Conservation (phyloP, 2,113 vertebrate species). For the Oxyura jamaicensis region DNA sequence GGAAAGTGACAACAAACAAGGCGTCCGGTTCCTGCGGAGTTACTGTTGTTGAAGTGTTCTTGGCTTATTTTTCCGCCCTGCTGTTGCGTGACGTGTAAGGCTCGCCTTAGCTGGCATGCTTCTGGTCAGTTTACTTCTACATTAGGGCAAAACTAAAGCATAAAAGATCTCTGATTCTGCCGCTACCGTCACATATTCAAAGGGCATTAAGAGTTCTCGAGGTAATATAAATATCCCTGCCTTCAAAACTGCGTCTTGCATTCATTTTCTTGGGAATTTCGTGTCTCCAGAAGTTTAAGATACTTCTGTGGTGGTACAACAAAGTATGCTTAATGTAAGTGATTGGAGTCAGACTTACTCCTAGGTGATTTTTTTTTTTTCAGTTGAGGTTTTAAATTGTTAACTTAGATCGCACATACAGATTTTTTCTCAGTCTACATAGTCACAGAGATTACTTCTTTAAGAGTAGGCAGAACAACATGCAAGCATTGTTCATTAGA, state of each 20-base stretch:
- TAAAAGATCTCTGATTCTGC: not conserved
- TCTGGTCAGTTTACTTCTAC: not conserved
- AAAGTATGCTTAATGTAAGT: not conserved
- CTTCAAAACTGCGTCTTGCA: fast-evolving
- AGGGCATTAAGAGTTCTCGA: not conserved
- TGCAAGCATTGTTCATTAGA: not conserved
- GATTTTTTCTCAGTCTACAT: too few relatives aligned
- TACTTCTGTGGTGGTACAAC: not conserved
- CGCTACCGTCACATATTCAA: fast-evolving
- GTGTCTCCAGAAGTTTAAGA: not conserved
- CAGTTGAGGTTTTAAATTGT: not conserved
- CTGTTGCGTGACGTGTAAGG: not conserved
- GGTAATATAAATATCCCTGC: fast-evolving
- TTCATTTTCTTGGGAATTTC: not conserved
- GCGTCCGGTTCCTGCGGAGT: not conserved
- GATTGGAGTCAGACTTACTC: not conserved
- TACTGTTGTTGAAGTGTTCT: not conserved
- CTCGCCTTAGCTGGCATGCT: fast-evolving
- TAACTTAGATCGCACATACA: not conserved
- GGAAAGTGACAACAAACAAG: too few relatives aligned
- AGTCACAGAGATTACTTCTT: not conserved
- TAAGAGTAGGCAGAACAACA: not conserved
- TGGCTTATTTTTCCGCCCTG: not conserved
- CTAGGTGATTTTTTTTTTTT: not conserved
- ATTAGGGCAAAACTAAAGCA: not conserved